Evolutionary conservation across 1,140 invertebrate species (phyloP).

Genomic region (Saxidomus purpurata): DNA sequence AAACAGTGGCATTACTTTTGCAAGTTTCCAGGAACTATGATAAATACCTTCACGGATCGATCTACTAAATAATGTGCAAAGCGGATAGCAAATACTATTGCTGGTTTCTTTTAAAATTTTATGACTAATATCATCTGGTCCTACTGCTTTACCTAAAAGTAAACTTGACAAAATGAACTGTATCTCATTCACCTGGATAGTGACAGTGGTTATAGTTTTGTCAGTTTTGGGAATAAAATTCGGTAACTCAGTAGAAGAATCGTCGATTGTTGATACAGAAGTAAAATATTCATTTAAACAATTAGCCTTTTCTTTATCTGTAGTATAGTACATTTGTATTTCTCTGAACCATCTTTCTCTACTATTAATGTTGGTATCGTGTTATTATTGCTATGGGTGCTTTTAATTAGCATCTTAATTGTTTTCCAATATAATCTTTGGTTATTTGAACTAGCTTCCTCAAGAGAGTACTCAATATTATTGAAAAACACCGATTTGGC

Average conservation of each 20-base stretch:
- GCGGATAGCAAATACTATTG: background rate
- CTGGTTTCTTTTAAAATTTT: constrained; percentile 3
- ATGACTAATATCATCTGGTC: constrained; percentile 52
- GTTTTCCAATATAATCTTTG: constrained; percentile 33
- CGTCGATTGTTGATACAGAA: constrained; percentile 30
- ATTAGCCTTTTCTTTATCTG: constrained; percentile 26
- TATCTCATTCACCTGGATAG: background rate
- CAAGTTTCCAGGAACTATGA: constrained; percentile 37
- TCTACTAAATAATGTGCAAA: constrained; percentile 42
- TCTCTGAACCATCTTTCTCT: background rate
- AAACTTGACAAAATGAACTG: constrained; percentile 6
- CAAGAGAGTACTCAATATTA: background rate
- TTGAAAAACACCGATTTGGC: constrained; percentile 20
- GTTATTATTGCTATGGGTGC: background rate
- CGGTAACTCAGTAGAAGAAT: background rate
- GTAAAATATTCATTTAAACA: constrained; percentile 41
- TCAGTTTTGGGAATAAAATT: background rate
- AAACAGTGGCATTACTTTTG: constrained; percentile 57
- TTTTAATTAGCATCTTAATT: constrained; percentile 32
- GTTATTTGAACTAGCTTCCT: background rate
- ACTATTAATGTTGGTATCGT: background rate
- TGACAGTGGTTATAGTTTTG: background rate
- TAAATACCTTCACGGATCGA: constrained; percentile 23
- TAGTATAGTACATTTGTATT: background rate
- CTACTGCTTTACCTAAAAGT: constrained; percentile 35